Conservation (phyloP, 2,797 vertebrate genomes). For the Pipistrellus pygmaeus region DNA sequence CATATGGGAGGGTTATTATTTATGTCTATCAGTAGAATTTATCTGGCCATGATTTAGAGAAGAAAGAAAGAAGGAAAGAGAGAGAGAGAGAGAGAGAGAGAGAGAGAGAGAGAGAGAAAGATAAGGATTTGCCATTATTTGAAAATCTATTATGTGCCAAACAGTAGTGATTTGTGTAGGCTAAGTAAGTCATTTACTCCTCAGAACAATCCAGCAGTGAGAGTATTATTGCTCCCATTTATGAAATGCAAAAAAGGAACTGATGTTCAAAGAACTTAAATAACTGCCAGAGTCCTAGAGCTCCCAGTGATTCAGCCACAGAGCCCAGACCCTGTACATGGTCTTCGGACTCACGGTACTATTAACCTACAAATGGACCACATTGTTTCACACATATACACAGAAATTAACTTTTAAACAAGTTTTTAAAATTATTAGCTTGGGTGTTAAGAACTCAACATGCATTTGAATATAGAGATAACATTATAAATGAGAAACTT, state of each 20-base stretch:
- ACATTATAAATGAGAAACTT: background rate
- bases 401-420: constrained; percentile 2
- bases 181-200: background rate
- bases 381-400: background rate
- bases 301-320: background rate
- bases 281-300: background rate
- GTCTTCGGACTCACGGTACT: background rate
- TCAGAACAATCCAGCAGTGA: background rate
- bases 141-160: background rate
- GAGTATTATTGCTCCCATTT: background rate
- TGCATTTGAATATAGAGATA: background rate
- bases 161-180: background rate
- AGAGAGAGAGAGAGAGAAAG: background rate
- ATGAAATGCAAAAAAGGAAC: constrained; percentile 6
- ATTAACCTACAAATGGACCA: background rate
- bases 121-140: background rate
- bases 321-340: background rate
- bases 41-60: background rate
- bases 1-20: background rate
- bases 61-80: background rate
- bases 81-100: background rate
- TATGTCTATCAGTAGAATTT: background rate
- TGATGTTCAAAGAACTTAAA: background rate
- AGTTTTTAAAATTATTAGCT: background rate
- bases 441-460: background rate